phyloP scores from a whole-genome alignment of 2,888 invertebrate genomes.

The Melieria crassipennis region DNA sequence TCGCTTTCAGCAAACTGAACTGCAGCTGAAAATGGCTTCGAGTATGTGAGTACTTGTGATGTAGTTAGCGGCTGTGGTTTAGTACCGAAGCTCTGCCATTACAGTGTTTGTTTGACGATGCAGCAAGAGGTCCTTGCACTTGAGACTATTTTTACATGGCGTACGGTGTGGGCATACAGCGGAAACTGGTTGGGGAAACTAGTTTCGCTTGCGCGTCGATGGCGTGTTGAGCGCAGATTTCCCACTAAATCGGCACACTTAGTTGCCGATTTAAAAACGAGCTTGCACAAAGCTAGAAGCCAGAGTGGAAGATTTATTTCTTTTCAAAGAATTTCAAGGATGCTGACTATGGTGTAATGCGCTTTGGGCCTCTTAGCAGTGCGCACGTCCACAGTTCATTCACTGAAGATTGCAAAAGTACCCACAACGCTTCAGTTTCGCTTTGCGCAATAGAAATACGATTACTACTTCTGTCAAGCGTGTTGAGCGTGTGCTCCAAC shows the following conservation, averaged over 20 bases:
- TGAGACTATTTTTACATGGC: slow-evolving; percentile 17
- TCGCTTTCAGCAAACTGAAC: too few relatives aligned
- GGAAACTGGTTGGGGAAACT: slow-evolving; percentile 26
- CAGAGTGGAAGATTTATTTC: slow-evolving; percentile 21
- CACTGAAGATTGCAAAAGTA: too few relatives aligned
- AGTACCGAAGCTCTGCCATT: too few relatives aligned
- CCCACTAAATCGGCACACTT: slow-evolving; percentile 21
- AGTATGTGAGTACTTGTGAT: too few relatives aligned
- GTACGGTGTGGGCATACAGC: slow-evolving; percentile 2
- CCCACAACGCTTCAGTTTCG: too few relatives aligned
- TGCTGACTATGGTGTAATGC: slow-evolving; percentile 16
- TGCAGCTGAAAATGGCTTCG: too few relatives aligned
- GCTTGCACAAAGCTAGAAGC: not conserved
- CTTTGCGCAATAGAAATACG: too few relatives aligned
- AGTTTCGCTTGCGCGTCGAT: slow-evolving; percentile 19
- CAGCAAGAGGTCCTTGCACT: slow-evolving; percentile 27
- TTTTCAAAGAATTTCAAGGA: slow-evolving; percentile 22
- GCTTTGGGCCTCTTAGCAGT: not conserved
- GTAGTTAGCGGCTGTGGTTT: too few relatives aligned
- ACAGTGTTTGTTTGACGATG: too few relatives aligned
- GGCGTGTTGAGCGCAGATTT: not conserved
- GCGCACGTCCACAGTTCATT: slow-evolving; percentile 25
- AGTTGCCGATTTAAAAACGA: not conserved
- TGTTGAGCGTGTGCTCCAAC: too few relatives aligned
- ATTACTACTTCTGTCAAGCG: too few relatives aligned